phyloP scores from a whole-genome alignment of 2,888 invertebrate species.

The Agrochola lota region DNA sequence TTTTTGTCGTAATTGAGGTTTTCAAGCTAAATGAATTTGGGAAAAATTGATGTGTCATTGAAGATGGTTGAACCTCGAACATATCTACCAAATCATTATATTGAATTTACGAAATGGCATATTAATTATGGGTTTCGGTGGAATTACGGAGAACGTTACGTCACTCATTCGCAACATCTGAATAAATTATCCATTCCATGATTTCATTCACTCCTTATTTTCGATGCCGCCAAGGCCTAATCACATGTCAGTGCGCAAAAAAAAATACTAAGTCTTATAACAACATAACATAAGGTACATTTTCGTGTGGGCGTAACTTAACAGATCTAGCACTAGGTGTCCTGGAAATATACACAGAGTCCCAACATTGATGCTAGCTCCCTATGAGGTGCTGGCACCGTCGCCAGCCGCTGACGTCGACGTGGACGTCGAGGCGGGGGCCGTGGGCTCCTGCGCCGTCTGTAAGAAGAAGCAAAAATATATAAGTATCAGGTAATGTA shows the following conservation, averaged over 20 bases:
- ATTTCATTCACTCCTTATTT: constrained; percentile 3
- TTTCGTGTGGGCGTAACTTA: constrained; percentile 67
- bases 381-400: constrained; percentile 71
- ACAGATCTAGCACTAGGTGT: constrained; percentile 67
- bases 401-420: constrained; percentile 77
- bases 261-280: constrained; percentile 59
- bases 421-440: constrained; percentile 79
- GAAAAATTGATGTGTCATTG: neutral
- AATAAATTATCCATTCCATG: neutral
- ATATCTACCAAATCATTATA: no score
- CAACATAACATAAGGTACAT: constrained; percentile 69
- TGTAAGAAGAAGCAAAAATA: constrained; percentile 73
- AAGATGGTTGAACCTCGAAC: neutral
- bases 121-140: neutral
- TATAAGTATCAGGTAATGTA: neutral
- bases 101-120: neutral
- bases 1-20: neutral
- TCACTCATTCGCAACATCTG: neutral
- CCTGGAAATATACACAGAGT: constrained; percentile 63
- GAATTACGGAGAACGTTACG: neutral
- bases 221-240: neutral
- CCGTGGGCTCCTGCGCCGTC: constrained; percentile 84
- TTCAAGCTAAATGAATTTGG: constrained; percentile 12
- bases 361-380: constrained; percentile 62
- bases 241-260: constrained; percentile 52